Percentiles rank a stretch among this genome's conserved stretches.
Evolutionary conservation across 2,797 vertebrate species (phyloP).

Genomic region (Jordanella pulchra): DNA sequence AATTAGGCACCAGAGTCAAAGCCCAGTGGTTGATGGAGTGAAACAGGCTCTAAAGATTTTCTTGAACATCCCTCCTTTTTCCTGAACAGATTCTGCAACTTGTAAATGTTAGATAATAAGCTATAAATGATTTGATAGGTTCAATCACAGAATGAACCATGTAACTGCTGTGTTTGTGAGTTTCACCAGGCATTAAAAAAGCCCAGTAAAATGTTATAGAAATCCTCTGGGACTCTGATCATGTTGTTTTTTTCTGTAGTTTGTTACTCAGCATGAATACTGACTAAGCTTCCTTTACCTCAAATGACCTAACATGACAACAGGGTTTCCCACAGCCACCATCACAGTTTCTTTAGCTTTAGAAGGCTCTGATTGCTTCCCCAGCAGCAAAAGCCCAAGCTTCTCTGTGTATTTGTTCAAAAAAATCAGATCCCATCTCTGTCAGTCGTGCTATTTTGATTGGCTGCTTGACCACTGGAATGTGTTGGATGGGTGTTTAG

Average conservation of each 20-base stretch:
- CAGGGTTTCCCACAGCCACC: conserved; percentile 19
- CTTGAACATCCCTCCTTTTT: no score
- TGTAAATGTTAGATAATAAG: no score
- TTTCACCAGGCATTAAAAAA: background rate
- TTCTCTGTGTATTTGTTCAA: conserved; percentile 63
- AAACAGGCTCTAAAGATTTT: no score
- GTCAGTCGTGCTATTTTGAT: conserved; percentile 60
- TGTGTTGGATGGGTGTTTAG: conserved; percentile 63
- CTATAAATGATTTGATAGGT: background rate
- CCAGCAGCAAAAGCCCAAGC: conserved; percentile 40
- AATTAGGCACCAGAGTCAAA: no score
- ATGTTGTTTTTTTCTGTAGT: background rate
- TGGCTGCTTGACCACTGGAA: conserved; percentile 59
- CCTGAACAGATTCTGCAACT: no score
- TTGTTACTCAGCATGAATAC: conserved; percentile 1
- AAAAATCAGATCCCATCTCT: conserved; percentile 41
- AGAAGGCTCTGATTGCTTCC: conserved; percentile 49
- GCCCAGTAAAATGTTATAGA: background rate
- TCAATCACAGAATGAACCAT: background rate
- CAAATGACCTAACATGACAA: conserved; percentile 36
- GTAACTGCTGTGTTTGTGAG: background rate
- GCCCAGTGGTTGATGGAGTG: no score
- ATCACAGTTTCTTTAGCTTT: conserved; percentile 45
- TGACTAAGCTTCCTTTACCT: conserved; percentile 31
- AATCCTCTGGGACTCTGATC: conserved; percentile 16